Evolutionary conservation across 2,888 invertebrate species (phyloP), one percentile per base, ranked within the genome.

Genomic region (Maniola hyperantus): DNA sequence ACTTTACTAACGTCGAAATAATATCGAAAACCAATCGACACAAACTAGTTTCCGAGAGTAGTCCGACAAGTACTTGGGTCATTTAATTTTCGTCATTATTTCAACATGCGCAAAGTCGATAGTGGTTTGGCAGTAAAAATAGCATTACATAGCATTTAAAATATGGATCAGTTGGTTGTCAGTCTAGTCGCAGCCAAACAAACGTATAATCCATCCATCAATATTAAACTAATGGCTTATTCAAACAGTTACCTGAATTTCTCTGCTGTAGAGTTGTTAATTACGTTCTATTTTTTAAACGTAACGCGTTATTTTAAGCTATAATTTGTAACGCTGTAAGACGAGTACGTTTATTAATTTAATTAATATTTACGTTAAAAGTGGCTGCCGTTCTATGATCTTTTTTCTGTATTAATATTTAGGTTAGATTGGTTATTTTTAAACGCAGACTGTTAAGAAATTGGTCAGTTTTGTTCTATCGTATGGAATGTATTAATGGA

Each of bases 401-500:
- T 36, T 54, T 8, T 7, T n/a, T n/a, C 26, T 26, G 20, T 26
- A 20, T 11, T 67, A 36, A 55, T 10, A 48, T 63, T 62, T 42
- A 20, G 20, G 4, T 18, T 42, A 18, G 39, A 42, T 5, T 42
- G 33, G 11, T 65, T 66, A 69, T 65, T 63, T 57, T 54, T 67
- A 71, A 72, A 71, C 65, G 46, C 68, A 72, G 70, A 72, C 76
- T 78, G 55, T 44, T 82, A 78, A 2, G 5, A 15, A 26, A 26
- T 26, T 39, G 73, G 79, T 82, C 81, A 82, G 81, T 81, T 73
- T 61, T 66, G 55, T 64, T 20, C 20, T 13, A 42, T 53, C 50
- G 66, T 66, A 53, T 50, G 57, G 46, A 54, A 61, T 58, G 63
- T 74, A 73, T 74, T 71, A 77, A 57, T 78, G 74, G 71, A 68